Evolutionary conservation across 2,888 invertebrate genomes (phyloP).

Genomic region (Helicoverpa assulta): DNA sequence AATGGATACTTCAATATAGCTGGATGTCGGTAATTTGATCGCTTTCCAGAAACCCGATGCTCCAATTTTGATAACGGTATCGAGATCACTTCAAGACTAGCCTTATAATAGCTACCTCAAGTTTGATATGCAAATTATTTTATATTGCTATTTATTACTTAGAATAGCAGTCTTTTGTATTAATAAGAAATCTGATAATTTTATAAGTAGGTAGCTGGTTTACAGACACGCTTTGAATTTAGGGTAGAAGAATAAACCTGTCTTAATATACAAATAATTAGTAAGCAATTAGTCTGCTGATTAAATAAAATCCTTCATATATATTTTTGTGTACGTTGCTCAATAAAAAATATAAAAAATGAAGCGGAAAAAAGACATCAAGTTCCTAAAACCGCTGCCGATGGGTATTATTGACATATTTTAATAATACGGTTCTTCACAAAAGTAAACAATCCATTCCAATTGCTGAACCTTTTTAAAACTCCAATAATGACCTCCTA

Average conservation of each 20-base stretch:
- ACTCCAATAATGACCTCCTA: conserved; percentile 63
- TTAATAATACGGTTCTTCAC: conserved; percentile 58
- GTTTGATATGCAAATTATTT: no score
- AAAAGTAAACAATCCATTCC: conserved; percentile 64
- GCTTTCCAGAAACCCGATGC: neutral
- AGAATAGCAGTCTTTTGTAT: no score
- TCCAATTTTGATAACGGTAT: neutral
- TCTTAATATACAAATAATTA: no score
- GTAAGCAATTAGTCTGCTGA: neutral
- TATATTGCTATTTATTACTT: no score
- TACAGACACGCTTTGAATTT: no score
- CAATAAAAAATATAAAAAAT: conserved; percentile 23
- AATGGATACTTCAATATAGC: no score
- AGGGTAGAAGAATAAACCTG: no score
- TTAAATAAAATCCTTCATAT: neutral
- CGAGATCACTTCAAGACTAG: neutral
- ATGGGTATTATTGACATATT: conserved; percentile 41
- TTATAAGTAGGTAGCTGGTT: no score
- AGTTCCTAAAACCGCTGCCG: conserved; percentile 30
- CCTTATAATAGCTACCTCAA: neutral
- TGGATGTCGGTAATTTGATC: conserved; percentile 1
- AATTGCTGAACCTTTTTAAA: conserved; percentile 62
- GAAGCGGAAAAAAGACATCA: conserved; percentile 17
- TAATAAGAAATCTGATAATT: no score
- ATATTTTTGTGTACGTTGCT: neutral